Evolutionary conservation across 2,113 vertebrate species (phyloP).

Genomic region (Oceanodroma tethys): DNA sequence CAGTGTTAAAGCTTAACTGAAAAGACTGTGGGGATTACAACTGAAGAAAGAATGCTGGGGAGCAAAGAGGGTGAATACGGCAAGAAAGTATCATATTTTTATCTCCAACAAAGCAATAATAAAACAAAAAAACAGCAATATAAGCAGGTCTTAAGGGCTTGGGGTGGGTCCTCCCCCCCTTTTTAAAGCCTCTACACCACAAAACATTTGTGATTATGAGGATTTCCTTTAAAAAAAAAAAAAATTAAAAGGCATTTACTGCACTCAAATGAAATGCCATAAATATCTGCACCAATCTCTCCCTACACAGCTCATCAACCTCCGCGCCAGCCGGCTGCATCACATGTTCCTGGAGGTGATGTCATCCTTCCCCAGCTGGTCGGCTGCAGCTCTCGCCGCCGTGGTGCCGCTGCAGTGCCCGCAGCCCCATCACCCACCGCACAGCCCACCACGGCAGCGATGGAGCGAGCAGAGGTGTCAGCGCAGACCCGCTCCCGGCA

Average conservation of each 20-base stretch:
- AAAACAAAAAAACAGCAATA: neutral
- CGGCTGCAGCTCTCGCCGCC: neutral
- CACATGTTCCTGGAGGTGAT: constrained; percentile 54
- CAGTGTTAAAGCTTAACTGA: neutral
- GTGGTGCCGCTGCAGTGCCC: constrained; percentile 28
- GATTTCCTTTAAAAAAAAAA: neutral
- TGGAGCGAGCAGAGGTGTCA: neutral
- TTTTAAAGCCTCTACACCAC: neutral
- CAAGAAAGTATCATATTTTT: neutral
- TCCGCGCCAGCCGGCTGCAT: constrained; percentile 9
- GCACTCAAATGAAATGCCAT: neutral
- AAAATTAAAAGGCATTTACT: neutral
- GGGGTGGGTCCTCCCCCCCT: neutral
- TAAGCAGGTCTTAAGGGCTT: neutral
- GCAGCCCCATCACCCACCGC: neutral
- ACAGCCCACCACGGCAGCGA: neutral
- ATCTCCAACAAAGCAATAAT: neutral
- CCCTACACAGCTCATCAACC: neutral
- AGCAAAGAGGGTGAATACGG: neutral
- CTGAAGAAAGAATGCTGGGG: neutral
- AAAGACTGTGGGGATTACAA: constrained; percentile 5
- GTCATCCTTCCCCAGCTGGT: constrained; percentile 53
- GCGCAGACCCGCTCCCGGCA: neutral
- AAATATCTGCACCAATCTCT: constrained; percentile 11
- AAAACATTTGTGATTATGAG: neutral